Conservation (phyloP, 2,113 vertebrate species). For the Patagioenas fasciata region DNA sequence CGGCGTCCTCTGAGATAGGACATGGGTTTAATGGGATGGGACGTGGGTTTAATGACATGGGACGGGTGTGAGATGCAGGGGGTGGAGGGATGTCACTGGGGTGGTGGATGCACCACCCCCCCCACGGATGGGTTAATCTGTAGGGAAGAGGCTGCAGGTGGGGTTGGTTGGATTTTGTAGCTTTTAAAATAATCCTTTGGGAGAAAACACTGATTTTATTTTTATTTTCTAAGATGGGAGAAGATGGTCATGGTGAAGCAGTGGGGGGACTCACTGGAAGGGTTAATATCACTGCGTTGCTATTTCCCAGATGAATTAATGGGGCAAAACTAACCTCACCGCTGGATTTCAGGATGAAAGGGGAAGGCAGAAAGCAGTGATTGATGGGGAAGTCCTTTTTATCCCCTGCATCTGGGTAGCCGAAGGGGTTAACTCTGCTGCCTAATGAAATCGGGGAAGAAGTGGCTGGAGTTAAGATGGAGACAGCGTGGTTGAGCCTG, state of each 20-base stretch:
- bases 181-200: not conserved
- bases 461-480: conserved; percentile 62
- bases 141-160: not conserved
- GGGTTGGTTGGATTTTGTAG: not conserved
- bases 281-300: not conserved
- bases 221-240: not conserved
- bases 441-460: not conserved
- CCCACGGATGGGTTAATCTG: not conserved
- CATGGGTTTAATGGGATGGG: not conserved
- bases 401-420: not conserved
- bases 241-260: not conserved
- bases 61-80: not conserved
- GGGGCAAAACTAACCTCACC: not conserved
- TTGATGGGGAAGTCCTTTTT: not conserved
- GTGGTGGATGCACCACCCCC: not conserved
- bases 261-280: not conserved
- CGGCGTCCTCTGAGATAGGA: not conserved
- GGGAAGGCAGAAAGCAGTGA: not conserved
- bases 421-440: conserved; percentile 23
- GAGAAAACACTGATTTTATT: not conserved
- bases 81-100: too few relatives aligned
- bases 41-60: not conserved
- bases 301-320: not conserved
- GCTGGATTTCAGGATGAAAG: not conserved
- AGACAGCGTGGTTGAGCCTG: conserved; percentile 33